Evolutionary conservation across 2,888 invertebrate genomes (phyloP).

Genomic region (Apamea epomidion): DNA sequence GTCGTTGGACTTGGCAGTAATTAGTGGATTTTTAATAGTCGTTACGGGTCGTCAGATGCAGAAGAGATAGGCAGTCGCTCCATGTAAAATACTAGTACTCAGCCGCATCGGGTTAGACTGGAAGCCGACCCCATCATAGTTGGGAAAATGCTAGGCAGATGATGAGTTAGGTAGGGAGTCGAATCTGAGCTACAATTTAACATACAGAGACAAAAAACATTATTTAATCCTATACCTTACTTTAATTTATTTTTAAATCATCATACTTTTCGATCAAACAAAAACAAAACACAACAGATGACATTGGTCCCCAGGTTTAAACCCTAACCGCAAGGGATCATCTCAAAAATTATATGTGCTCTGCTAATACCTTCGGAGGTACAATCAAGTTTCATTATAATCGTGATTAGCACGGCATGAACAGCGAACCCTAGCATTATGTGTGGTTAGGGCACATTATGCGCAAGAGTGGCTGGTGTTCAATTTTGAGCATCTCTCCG

Average conservation of each 20-base stretch:
- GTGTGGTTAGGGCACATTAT: constrained; percentile 68
- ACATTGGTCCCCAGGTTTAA: constrained; percentile 14
- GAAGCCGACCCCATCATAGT: too few relatives aligned
- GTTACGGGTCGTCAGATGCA: too few relatives aligned
- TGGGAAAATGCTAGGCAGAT: too few relatives aligned
- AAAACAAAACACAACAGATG: constrained; percentile 24
- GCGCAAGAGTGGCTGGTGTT: constrained; percentile 46
- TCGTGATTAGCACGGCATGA: constrained; percentile 66
- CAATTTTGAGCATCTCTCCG: constrained; percentile 46
- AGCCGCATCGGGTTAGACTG: too few relatives aligned
- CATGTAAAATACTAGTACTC: too few relatives aligned
- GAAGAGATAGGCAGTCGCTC: too few relatives aligned
- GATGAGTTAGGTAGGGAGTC: neutral
- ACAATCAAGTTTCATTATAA: constrained; percentile 70
- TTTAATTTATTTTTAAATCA: neutral
- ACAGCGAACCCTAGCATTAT: constrained; percentile 64
- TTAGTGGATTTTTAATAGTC: too few relatives aligned
- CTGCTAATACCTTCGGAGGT: constrained; percentile 64
- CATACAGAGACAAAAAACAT: neutral
- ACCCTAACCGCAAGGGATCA: constrained; percentile 50
- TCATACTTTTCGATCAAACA: neutral
- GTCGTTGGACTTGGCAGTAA: too few relatives aligned
- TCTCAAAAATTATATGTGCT: constrained; percentile 66
- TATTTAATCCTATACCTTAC: neutral
- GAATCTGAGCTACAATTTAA: neutral